A percentile compares a stretch with the other conserved stretches of the same genome.
Conservation (phyloP, 1,140 invertebrate species). For the Cotesia glomerata region DNA sequence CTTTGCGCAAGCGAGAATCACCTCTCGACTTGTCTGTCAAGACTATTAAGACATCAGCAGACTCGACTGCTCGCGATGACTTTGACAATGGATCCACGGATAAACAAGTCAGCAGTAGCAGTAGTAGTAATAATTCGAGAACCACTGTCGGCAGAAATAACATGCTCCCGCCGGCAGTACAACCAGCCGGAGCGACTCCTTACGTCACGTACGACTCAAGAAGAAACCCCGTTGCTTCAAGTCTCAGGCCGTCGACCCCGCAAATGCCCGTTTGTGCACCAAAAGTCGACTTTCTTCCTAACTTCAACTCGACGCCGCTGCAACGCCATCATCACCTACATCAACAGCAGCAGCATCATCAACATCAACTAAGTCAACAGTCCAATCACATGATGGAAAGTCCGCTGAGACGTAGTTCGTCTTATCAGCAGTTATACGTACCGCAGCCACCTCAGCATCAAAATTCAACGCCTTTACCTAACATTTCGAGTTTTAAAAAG, state of each 20-base stretch:
- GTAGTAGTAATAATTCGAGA: conserved; percentile 40
- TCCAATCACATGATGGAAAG: conserved; percentile 35
- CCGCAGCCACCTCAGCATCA: conserved; percentile 36
- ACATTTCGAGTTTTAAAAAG: conserved; percentile 59
- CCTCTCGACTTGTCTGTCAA: conserved; percentile 85
- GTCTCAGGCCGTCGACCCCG: conserved; percentile 48
- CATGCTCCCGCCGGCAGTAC: conserved; percentile 47
- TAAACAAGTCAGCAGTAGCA: conserved; percentile 44
- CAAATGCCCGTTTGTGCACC: conserved; percentile 64
- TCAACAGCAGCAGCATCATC: conserved; percentile 34
- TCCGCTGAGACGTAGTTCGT: conserved; percentile 37
- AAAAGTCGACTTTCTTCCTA: conserved; percentile 74
- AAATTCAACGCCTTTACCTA: conserved; percentile 47
- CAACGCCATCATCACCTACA: conserved; percentile 31
- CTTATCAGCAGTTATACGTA: conserved; percentile 42
- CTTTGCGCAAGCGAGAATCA: conserved; percentile 71
- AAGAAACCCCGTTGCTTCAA: conserved; percentile 30
- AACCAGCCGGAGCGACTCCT: conserved; percentile 33
- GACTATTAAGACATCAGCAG: conserved; percentile 82
- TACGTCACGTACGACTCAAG: conserved; percentile 44
- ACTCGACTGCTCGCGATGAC: conserved; percentile 80
- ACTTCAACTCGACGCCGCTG: conserved; percentile 65
- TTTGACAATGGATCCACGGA: conserved; percentile 48
- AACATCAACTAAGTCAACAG: conserved; percentile 20
- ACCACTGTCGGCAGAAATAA: conserved; percentile 19